phyloP scores from a whole-genome alignment of 1,140 invertebrate species.

The Drosophila trapezifrons region DNA sequence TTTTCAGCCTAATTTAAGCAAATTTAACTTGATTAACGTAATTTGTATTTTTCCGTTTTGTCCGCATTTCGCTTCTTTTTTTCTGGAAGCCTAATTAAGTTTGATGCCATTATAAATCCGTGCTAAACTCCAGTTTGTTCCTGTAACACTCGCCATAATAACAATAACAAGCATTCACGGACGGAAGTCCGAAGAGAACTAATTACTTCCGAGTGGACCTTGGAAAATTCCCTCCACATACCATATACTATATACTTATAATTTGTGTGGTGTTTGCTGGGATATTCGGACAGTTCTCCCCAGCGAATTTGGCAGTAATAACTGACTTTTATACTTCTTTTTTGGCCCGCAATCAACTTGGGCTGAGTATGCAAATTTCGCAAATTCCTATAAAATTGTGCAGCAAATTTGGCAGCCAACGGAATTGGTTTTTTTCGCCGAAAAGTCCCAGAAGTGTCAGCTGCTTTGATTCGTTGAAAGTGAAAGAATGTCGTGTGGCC shows the following conservation, averaged over 20 bases:
- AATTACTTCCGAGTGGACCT: conserved; percentile 67
- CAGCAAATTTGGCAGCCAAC: conserved; percentile 27
- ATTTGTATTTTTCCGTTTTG: conserved; percentile 40
- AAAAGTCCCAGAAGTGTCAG: conserved; percentile 31
- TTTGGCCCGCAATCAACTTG: conserved; percentile 45
- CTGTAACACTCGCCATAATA: conserved; percentile 39
- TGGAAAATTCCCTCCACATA: conserved; percentile 8
- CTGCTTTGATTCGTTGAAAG: conserved; percentile 38
- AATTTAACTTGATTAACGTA: conserved; percentile 54
- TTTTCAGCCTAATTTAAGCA: conserved; percentile 40
- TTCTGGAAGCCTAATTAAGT: conserved; percentile 47
- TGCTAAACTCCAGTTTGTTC: conserved; percentile 38
- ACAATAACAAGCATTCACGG: conserved; percentile 47
- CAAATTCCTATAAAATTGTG: conserved; percentile 31
- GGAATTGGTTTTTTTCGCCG: conserved; percentile 10
- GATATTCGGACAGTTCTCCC: background rate
- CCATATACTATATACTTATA: conserved; percentile 12
- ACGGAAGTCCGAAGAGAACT: conserved; percentile 59
- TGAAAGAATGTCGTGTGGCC: conserved; percentile 9
- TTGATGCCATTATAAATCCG: conserved; percentile 51
- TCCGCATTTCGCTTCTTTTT: background rate
- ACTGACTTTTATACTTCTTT: conserved; percentile 9
- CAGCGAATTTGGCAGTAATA: conserved; percentile 26
- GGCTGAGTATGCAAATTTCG: conserved; percentile 56
- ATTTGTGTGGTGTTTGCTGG: conserved; percentile 15